These are phyloP conservation scores for Elanoides forficatus DNA, from an alignment of 2,113 vertebrate genomes.

Conservation along the genomic window DNA sequence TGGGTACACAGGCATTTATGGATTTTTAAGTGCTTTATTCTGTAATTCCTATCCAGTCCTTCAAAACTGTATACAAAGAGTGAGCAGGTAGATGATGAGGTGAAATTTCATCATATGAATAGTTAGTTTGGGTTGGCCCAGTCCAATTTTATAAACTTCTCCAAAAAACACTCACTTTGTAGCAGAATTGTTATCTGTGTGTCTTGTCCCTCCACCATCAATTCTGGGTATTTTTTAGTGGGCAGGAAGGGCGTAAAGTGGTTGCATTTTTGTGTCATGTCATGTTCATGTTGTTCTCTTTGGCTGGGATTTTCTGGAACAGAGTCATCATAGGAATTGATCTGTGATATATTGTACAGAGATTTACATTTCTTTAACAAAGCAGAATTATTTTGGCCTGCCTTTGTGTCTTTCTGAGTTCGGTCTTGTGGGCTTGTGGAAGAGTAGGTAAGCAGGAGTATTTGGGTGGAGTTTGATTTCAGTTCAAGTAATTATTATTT, in stretches of 20 bases:
- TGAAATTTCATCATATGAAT: not conserved
- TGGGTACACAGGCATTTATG: not conserved
- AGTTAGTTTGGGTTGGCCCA: not conserved
- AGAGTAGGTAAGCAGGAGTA: not conserved
- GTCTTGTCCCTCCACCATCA: not conserved
- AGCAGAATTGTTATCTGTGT: not conserved
- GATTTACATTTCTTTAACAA: not conserved
- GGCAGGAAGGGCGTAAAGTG: not conserved
- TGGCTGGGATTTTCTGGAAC: not conserved
- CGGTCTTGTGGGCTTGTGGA: not conserved
- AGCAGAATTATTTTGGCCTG: not conserved
- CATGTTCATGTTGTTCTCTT: not conserved
- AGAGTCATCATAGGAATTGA: not conserved
- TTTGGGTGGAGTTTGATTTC: not conserved
- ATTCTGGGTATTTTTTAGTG: not conserved
- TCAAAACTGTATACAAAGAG: not conserved
- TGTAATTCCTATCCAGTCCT: not conserved
- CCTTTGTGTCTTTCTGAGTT: not conserved
- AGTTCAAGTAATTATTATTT: not conserved
- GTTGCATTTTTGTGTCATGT: not conserved
- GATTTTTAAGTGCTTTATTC: not conserved
- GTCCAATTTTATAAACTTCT: not conserved
- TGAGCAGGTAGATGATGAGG: not conserved
- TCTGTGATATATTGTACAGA: not conserved
- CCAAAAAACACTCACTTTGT: not conserved